These are phyloP conservation scores for Muscicapa adusta DNA, from an alignment of 2,113 vertebrate genomes.

Conservation along the genomic window DNA sequence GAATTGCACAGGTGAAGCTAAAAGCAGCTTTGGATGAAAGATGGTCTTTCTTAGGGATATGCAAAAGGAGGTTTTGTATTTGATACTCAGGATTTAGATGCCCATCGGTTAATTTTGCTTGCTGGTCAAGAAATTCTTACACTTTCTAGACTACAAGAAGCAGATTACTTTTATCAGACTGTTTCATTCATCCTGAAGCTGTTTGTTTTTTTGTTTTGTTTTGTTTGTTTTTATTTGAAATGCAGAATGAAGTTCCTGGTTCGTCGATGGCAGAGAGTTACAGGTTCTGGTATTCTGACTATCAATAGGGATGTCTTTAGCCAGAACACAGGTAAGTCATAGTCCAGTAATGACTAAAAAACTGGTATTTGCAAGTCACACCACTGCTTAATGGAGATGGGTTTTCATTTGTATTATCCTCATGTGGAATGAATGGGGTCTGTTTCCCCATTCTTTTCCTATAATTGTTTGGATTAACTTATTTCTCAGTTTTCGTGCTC, in stretches of 20 bases:
- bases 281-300: conserved; percentile 70
- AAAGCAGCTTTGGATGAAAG: neutral
- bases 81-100: neutral
- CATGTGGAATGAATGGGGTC: neutral
- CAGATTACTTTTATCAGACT: neutral
- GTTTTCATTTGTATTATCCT: neutral
- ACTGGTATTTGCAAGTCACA: neutral
- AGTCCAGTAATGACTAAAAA: neutral
- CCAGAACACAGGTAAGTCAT: conserved; percentile 75
- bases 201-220: neutral
- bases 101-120: neutral
- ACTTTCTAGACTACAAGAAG: neutral
- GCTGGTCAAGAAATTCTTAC: neutral
- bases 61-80: neutral
- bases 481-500: neutral
- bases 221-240: neutral
- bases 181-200: neutral
- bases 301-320: conserved; percentile 80
- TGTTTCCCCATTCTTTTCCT: neutral
- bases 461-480: neutral
- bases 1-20: neutral
- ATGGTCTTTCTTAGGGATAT: neutral
- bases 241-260: conserved; percentile 95
- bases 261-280: conserved; percentile 87
- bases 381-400: neutral